Evolutionary conservation across 2,797 vertebrate species (phyloP), one percentile per base, ranked within the genome.

Genomic region (Carapus acus): DNA sequence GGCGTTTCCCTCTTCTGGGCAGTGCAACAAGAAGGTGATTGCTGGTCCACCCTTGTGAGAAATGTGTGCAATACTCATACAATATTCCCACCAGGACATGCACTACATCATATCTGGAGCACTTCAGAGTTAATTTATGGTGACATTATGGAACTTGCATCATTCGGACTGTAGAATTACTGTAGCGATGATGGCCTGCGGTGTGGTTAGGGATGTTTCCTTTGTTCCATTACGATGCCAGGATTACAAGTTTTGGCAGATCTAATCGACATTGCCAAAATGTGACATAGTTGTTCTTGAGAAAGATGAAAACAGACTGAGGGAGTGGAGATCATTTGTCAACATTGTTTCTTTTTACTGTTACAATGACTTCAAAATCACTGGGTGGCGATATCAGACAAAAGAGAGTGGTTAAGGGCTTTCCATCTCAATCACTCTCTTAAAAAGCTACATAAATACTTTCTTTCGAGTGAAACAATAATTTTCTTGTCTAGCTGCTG

Each of bases 1-100:
- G 74, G 76, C 71, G 76, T 80, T 62, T 14, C 42, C 65, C 23
- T 40, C 63, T 66, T 65, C 36, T 21, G 15, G 54, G 36, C 43
- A 16, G 29, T 56, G 27, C 49, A 46, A 4, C 15, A 42, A 74
- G 38, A 70, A 42, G 27, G 61, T 44, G 50, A 46, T 34, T 53
- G 60, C 51, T 48, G 41, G 14, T 67, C 66, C 69, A 54, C 66
- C 66, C 66, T 62, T 24, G 27, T 54, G 21, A 58, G 24, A 73
- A 62, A 57, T 58, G 45, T 70, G 52, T 56, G 40, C 49, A 58
- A 71, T 64, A 37, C 19, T 66, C 50, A 76, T 67, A 18, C 39
- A 39, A 75, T 74, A 70, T 61, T 48, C 46, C 47, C 69, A 57
- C 7, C 40, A 58, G 49, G 67, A 62, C 57, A 37, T n/a, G n/a